Base-by-base conservation (phyloP, 2,113 vertebrate species). In the Ophiodon elongatus region DNA sequence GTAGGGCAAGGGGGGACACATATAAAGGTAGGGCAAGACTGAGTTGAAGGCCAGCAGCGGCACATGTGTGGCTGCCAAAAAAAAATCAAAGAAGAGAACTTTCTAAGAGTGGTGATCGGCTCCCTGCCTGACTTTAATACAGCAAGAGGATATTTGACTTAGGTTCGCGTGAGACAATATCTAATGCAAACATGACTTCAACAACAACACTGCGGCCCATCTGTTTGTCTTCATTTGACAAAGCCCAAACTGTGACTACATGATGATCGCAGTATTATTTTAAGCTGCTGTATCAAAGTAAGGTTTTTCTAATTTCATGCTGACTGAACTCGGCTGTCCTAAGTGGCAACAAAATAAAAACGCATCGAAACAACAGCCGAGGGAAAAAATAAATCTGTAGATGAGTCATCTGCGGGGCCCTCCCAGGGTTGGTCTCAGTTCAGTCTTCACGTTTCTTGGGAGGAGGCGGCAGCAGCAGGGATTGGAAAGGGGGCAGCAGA, bases 401-500 rank as follows among this genome's bases (percentile, higher is more conserved):
- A 82, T 95, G 94, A 94, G 83, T 95, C 94, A 95, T 90, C 37
- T 9, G 64, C 56, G 52, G 62, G 90, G 89, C 88, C 87, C 82
- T 89, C 85, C 80, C 31, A 45, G 54, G 85, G 80, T 87, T 90
- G 90, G 80, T 88, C 66, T 81, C 85, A 25, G 73, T 85, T 88
- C 73, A 82, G 77, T 86, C 83, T 57, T 87, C 84, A 87, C 73
- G 84, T 82, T 54, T 45, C 75, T 57, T 57, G 54, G 80, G 81
- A 90, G 85, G 85, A 78, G 89, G 85, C 60, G 59, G 82, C 41
- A 10, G 80, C 33, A 56, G 76, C 65, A 59, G 47, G 82, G 73
- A 76, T 73, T 85, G 83, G 72, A 62, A 73, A 31, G 63, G 23
- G 92, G 93, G 81, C 79, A 84, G 83, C 69, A 13, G 29, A 85